Percentiles rank a stretch among this genome's conserved stretches.
phyloP scores from a whole-genome alignment of 2,888 invertebrate genomes.

The Tuta absoluta region DNA sequence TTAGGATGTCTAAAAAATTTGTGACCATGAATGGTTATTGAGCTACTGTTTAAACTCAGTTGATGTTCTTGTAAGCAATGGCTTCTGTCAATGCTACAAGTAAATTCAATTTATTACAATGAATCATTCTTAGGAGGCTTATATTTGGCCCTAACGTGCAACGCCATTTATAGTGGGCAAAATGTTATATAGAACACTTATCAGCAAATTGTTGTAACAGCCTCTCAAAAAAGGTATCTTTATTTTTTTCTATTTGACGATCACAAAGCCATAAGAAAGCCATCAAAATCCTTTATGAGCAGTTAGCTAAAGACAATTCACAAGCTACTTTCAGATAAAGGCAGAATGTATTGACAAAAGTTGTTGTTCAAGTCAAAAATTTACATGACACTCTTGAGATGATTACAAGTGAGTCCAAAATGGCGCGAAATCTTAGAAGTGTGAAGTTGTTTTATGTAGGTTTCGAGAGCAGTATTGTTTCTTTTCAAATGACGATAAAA shows the following conservation, averaged over 20 bases:
- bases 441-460: constrained; percentile 27
- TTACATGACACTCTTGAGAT: neutral
- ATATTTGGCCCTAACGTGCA: neutral
- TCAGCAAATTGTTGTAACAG: neutral
- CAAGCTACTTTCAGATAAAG: constrained; percentile 53
- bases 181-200: constrained; percentile 10
- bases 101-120: neutral
- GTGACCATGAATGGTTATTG: neutral
- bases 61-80: neutral
- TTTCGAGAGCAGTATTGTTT: constrained; percentile 43
- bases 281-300: constrained; percentile 58
- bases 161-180: neutral
- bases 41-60: neutral
- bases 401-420: constrained; percentile 33
- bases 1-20: no score
- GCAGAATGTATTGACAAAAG: constrained; percentile 36
- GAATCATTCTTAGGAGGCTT: neutral
- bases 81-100: constrained; percentile 10
- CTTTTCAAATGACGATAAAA: constrained; percentile 65
- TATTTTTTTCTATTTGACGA: constrained; percentile 9
- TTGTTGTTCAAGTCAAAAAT: constrained; percentile 21
- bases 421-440: constrained; percentile 31
- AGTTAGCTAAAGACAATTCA: constrained; percentile 60
- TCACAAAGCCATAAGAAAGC: constrained; percentile 55
- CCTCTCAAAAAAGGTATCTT: neutral